Conservation (phyloP, 2,113 vertebrate genomes). For the Platysteira castanea region DNA sequence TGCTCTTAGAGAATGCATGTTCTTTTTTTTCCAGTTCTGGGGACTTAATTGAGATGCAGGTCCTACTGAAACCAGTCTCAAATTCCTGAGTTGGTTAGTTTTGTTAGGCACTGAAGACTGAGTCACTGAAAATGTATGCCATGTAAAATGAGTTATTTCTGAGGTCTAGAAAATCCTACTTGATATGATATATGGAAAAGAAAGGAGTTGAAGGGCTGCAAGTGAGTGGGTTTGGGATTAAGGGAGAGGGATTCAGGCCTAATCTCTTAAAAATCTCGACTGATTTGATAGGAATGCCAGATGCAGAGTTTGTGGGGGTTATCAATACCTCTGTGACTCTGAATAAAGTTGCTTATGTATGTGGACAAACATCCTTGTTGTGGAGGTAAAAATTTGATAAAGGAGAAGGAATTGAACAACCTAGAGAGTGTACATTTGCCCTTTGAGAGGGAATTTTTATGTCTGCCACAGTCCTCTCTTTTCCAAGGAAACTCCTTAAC, state of each 20-base stretch:
- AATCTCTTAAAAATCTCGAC: neutral
- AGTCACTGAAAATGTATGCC: neutral
- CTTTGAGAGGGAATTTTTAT: neutral
- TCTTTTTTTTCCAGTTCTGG: neutral
- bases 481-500: neutral
- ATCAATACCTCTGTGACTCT: neutral
- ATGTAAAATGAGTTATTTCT: neutral
- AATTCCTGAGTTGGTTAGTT: neutral
- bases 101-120: neutral
- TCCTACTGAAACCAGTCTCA: neutral
- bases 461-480: neutral
- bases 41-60: neutral
- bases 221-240: neutral
- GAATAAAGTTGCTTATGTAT: neutral
- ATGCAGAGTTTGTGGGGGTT: neutral
- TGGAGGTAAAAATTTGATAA: neutral
- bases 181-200: neutral
- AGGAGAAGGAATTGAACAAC: neutral
- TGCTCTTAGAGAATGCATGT: neutral
- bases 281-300: neutral
- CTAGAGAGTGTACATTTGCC: neutral
- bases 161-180: neutral
- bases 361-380: neutral
- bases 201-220: neutral
- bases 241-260: neutral